phyloP scores from a whole-genome alignment of 2,113 vertebrate genomes.

The Pampusana beccarii region DNA sequence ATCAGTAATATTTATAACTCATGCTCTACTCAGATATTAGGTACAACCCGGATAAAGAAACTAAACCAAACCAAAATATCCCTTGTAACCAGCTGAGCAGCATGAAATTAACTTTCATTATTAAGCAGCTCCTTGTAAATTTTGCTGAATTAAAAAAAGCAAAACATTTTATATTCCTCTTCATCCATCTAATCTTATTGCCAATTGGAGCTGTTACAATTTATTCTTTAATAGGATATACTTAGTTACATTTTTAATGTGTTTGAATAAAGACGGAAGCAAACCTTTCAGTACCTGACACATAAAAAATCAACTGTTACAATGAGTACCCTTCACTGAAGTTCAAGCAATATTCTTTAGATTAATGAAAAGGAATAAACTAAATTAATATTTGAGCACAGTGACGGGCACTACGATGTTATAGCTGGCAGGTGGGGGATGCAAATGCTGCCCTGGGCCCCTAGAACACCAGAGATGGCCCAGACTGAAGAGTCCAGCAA shows the following conservation, averaged over 20 bases:
- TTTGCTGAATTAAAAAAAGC: background rate
- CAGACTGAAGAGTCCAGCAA: background rate
- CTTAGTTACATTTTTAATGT: background rate
- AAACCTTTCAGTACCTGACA: background rate
- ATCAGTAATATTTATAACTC: background rate
- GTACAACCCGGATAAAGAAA: background rate
- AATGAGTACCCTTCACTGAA: background rate
- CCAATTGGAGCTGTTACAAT: background rate
- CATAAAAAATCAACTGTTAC: background rate
- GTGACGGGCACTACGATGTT: background rate
- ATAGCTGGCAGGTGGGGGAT: background rate
- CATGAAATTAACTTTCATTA: background rate
- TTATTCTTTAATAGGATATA: background rate
- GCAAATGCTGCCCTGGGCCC: background rate
- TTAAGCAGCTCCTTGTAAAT: background rate
- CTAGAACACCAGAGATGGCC: accelerated
- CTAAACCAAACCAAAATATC: background rate
- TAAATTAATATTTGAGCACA: background rate
- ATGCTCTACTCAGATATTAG: background rate
- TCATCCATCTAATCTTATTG: background rate
- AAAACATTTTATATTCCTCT: background rate
- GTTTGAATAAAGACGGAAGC: background rate
- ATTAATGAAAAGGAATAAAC: background rate
- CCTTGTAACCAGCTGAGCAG: background rate
- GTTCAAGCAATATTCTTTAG: background rate